phyloP scores from a whole-genome alignment of 2,797 vertebrate genomes.

The Huso huso region DNA sequence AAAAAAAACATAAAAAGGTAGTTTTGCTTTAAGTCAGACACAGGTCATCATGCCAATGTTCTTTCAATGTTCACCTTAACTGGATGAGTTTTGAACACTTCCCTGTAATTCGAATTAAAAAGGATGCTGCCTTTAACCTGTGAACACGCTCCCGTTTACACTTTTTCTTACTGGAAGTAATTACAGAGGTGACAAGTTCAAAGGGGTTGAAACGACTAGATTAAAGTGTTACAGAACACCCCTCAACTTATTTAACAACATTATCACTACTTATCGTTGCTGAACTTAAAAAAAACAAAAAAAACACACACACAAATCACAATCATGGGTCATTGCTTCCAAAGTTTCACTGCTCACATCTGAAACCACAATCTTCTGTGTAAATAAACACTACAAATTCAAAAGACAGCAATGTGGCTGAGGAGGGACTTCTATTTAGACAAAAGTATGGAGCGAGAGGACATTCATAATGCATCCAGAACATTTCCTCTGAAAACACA shows the following conservation, averaged over 20 bases:
- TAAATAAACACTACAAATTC: not conserved
- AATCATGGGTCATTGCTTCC: too few species aligned
- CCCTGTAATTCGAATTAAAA: not conserved
- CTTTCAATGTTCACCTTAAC: not conserved
- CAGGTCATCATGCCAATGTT: not conserved
- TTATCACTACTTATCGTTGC: too few species aligned
- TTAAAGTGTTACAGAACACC: not conserved
- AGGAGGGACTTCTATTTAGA: not conserved
- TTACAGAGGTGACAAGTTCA: slow-evolving; percentile 36
- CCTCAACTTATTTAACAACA: not conserved
- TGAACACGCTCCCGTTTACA: not conserved
- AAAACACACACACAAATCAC: too few species aligned
- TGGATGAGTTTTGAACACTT: not conserved
- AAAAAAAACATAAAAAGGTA: too few species aligned
- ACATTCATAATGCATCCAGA: too few species aligned
- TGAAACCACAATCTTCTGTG: too few species aligned
- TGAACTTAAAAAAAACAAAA: too few species aligned
- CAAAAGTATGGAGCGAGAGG: not conserved
- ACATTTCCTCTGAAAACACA: too few species aligned
- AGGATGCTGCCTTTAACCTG: not conserved
- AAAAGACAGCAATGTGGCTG: not conserved
- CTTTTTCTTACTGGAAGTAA: slow-evolving; percentile 35
- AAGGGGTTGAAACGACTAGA: slow-evolving; percentile 1
- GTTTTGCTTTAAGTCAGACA: not conserved
- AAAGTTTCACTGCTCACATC: too few species aligned